Evolutionary conservation across 2,113 vertebrate species (phyloP).

Genomic region (Oreochromis spilurus): DNA sequence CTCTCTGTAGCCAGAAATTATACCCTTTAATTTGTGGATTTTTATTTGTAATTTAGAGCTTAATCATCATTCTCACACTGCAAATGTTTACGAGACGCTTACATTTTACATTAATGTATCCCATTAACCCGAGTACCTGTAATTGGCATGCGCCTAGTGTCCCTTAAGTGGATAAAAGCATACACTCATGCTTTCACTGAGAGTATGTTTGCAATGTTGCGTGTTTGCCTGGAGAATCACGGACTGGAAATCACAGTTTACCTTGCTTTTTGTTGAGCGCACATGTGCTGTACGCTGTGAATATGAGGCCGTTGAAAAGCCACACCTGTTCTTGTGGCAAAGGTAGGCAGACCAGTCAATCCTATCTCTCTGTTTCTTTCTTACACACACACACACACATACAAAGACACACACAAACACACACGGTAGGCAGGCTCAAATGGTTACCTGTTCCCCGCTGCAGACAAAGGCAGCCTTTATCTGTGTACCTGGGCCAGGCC

Average conservation of each 20-base stretch:
- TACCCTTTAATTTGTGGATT: neutral
- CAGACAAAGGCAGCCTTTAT: conserved; percentile 74
- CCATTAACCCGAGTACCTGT: neutral
- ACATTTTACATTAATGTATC: neutral
- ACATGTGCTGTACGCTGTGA: neutral
- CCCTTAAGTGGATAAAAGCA: neutral
- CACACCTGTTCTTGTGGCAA: conserved; percentile 34
- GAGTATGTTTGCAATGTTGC: neutral
- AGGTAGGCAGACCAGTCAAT: conserved; percentile 8
- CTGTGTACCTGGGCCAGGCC: conserved; percentile 42
- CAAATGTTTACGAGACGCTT: neutral
- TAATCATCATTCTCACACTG: neutral
- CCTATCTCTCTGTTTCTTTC: conserved; percentile 3
- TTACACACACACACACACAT: neutral
- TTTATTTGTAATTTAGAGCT: neutral
- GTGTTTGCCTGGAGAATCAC: conserved; percentile 4
- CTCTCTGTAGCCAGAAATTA: neutral
- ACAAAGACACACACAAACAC: neutral
- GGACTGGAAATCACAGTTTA: conserved; percentile 11
- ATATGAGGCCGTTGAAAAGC: conserved; percentile 34
- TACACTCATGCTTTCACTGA: neutral
- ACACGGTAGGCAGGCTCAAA: conserved; percentile 53
- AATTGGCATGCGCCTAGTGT: neutral
- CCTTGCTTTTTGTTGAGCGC: neutral
- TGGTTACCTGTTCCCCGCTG: conserved; percentile 68